Conservation (phyloP, 1,140 invertebrate species). For the Potamilus streckersoni region DNA sequence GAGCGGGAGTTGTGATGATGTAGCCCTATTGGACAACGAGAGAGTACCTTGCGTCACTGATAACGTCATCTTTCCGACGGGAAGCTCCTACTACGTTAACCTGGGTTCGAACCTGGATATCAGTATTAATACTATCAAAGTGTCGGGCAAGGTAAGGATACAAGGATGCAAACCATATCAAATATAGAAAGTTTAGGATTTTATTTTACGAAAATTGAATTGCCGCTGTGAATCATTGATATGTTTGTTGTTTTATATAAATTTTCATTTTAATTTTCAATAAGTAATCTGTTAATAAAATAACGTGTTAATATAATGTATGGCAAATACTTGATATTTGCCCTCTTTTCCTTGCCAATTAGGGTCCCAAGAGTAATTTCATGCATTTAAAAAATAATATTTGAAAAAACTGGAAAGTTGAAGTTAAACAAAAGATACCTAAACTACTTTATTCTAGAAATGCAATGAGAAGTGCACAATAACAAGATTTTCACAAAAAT, state of each 20-base stretch:
- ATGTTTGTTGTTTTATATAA: background rate
- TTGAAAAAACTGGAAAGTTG: too few relatives aligned
- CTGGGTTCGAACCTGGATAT: constrained; percentile 38
- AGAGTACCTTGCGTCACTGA: constrained; percentile 52
- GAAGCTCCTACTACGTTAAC: constrained; percentile 50
- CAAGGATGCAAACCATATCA: background rate
- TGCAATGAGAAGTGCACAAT: background rate
- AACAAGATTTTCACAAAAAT: background rate
- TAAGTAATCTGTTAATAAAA: too few relatives aligned
- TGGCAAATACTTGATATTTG: background rate
- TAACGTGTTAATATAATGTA: background rate
- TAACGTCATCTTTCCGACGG: constrained; percentile 54
- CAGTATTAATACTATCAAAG: constrained; percentile 49
- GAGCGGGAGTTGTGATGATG: constrained; percentile 31
- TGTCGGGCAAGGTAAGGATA: constrained; percentile 46
- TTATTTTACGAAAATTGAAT: background rate
- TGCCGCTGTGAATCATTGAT: background rate
- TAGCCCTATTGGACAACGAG: constrained; percentile 47
- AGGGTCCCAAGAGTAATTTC: too few relatives aligned
- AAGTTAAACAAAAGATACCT: too few relatives aligned
- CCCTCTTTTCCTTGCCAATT: background rate
- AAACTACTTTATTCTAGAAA: too few relatives aligned
- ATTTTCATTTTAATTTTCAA: background rate
- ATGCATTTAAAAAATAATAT: too few relatives aligned
- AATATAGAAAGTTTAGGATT: background rate